A percentile compares a stretch with the other conserved stretches of the same genome.
These are phyloP conservation scores for Thymelicus acteon DNA, from an alignment of 2,888 invertebrate genomes.

Conservation along the genomic window DNA sequence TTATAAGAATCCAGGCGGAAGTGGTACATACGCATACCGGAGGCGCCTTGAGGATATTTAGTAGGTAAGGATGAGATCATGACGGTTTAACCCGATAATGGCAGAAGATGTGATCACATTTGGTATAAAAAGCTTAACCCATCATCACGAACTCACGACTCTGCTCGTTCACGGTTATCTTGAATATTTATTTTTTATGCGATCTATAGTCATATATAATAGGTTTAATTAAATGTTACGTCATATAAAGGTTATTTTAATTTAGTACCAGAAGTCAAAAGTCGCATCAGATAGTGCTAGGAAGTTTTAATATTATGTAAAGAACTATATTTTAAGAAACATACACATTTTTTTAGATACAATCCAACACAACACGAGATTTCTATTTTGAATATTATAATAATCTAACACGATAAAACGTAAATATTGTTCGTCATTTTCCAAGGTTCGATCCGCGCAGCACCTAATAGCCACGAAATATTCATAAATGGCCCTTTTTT, in stretches of 20 bases:
- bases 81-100: not conserved
- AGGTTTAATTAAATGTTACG: not conserved
- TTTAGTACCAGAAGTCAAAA: not conserved
- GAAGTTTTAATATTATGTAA: too few species aligned
- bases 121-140: not conserved
- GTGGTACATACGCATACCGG: not conserved
- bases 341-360: too few species aligned
- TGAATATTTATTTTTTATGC: not conserved
- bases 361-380: too few species aligned
- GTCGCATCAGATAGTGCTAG: too few species aligned
- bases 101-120: constrained; percentile 1
- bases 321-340: too few species aligned
- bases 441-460: too few species aligned
- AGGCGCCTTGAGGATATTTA: constrained; percentile 7
- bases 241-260: not conserved
- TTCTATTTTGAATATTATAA: too few species aligned
- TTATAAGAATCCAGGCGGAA: not conserved
- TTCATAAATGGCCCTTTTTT: too few species aligned
- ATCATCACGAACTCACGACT: constrained; percentile 10
- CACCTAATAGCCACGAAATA: too few species aligned
- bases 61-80: not conserved
- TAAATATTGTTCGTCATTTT: too few species aligned
- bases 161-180: not conserved
- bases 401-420: too few species aligned
- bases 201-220: not conserved